Evolutionary conservation across 30 jellyfish, hydroid and myxozoan genomes (phyloP).

Genomic region (Aurelia aurita complex sp. Pacific): DNA sequence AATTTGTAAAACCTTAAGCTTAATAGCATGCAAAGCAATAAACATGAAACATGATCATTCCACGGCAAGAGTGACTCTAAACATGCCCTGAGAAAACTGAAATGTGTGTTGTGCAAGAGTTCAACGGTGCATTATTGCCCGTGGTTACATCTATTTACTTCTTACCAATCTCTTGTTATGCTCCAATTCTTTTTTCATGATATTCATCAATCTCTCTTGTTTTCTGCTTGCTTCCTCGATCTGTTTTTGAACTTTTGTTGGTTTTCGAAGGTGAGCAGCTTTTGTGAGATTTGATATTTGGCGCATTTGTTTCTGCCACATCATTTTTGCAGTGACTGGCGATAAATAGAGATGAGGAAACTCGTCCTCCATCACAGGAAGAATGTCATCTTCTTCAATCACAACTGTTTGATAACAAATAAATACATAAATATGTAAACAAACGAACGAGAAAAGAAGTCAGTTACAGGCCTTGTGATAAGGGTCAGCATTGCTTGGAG

Average conservation of each 20-base stretch:
- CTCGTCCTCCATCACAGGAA: conserved; percentile 97
- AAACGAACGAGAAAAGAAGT: too few relatives aligned
- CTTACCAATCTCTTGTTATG: conserved; percentile 88
- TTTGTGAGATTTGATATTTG: conserved; percentile 76
- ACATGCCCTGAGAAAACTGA: too few relatives aligned
- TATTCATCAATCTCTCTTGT: conserved; percentile 76
- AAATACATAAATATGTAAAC: too few relatives aligned
- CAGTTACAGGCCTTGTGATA: too few relatives aligned
- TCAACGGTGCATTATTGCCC: too few relatives aligned
- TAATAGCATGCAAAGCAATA: too few relatives aligned
- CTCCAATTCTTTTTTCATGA: conserved; percentile 85
- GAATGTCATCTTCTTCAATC: conserved; percentile 85
- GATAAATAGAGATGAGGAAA: conserved; percentile 92
- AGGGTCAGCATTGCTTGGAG: too few relatives aligned
- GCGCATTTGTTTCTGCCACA: conserved; percentile 96
- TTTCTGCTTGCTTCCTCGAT: conserved; percentile 83
- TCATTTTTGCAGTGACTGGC: conserved; percentile 90
- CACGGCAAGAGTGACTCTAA: too few relatives aligned
- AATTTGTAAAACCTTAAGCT: too few relatives aligned
- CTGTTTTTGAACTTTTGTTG: conserved; percentile 64
- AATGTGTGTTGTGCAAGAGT: too few relatives aligned
- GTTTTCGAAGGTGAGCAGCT: conserved; percentile 45
- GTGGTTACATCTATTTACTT: too few relatives aligned
- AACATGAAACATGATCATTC: too few relatives aligned
- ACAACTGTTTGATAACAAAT: conserved; percentile 39